phyloP scores from a whole-genome alignment of 2,113 vertebrate species.

The Ornithorhynchus anatinus region DNA sequence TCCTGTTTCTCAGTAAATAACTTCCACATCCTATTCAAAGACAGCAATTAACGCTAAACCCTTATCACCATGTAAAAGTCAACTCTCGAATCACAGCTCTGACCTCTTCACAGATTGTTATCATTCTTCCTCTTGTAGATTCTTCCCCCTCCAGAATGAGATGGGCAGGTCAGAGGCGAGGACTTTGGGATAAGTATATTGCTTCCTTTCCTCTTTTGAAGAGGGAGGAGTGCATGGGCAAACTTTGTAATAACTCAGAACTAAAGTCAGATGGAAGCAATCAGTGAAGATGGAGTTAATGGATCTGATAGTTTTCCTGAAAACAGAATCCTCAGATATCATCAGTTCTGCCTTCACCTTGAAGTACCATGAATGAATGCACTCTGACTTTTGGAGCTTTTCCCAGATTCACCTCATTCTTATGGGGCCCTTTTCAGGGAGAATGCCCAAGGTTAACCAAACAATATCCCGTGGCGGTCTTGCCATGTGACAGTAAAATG shows the following conservation, averaged over 20 bases:
- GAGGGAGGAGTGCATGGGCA: background rate
- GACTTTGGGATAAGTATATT: background rate
- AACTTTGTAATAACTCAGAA: background rate
- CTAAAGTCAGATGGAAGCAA: background rate
- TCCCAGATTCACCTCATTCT: conserved; percentile 1
- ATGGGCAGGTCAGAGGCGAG: background rate
- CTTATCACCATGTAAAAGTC: conserved; percentile 24
- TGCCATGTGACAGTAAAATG: background rate
- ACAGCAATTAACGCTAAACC: conserved; percentile 18
- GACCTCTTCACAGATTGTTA: conserved; percentile 6
- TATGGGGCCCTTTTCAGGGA: background rate
- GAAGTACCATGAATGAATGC: background rate
- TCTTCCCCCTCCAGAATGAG: background rate
- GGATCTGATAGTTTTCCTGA: background rate
- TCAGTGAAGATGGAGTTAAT: background rate
- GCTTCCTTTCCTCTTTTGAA: background rate
- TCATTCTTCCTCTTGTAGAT: background rate
- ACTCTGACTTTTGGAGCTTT: conserved; percentile 10
- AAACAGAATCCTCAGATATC: background rate
- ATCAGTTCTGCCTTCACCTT: background rate
- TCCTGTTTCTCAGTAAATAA: background rate
- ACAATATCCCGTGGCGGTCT: background rate
- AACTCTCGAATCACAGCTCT: conserved; percentile 11
- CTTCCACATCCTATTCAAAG: background rate
- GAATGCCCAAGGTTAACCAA: conserved; percentile 15